A percentile compares a stretch with the other conserved stretches of the same genome.
Evolutionary conservation across 2,888 invertebrate species (phyloP).

Genomic region (Cetonia aurata): DNA sequence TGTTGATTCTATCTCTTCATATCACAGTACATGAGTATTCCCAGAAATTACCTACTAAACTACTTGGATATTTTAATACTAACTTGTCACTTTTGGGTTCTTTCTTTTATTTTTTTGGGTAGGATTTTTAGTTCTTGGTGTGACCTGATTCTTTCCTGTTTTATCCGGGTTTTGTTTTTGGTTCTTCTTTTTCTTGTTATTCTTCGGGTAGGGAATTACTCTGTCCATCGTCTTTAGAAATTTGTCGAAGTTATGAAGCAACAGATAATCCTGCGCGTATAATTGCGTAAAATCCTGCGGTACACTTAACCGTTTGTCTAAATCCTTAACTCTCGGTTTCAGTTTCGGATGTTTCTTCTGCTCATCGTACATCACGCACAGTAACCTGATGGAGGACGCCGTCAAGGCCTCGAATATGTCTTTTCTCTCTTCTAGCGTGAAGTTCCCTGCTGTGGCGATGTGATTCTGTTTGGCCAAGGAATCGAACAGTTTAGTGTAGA

Average conservation of each 20-base stretch:
- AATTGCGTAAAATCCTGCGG: conserved; percentile 26
- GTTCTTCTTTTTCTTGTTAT: conserved; percentile 26
- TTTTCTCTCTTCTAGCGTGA: conserved; percentile 61
- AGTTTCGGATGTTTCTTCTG: conserved; percentile 55
- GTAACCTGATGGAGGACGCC: conserved; percentile 66
- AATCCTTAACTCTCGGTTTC: not conserved
- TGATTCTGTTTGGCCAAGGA: conserved; percentile 52
- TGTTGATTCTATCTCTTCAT: conserved; percentile 5
- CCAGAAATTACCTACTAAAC: not conserved
- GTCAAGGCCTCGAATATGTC: conserved; percentile 65
- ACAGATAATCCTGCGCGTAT: conserved; percentile 22
- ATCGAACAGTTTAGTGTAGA: conserved; percentile 30
- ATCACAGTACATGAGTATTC: conserved; percentile 40
- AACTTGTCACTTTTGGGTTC: conserved; percentile 16
- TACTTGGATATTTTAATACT: conserved; percentile 12
- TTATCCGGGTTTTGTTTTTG: not conserved
- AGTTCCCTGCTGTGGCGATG: conserved; percentile 59
- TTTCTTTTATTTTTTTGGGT: conserved; percentile 16
- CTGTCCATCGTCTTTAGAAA: conserved; percentile 19
- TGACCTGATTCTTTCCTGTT: not conserved
- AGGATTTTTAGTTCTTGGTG: conserved; percentile 21
- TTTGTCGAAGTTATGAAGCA: conserved; percentile 15
- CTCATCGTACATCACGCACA: conserved; percentile 73
- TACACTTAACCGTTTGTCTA: conserved; percentile 13
- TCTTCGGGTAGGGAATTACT: conserved; percentile 18